Base-by-base conservation (phyloP, 1,140 invertebrate genomes). In the Trichoplusia ni region DNA sequence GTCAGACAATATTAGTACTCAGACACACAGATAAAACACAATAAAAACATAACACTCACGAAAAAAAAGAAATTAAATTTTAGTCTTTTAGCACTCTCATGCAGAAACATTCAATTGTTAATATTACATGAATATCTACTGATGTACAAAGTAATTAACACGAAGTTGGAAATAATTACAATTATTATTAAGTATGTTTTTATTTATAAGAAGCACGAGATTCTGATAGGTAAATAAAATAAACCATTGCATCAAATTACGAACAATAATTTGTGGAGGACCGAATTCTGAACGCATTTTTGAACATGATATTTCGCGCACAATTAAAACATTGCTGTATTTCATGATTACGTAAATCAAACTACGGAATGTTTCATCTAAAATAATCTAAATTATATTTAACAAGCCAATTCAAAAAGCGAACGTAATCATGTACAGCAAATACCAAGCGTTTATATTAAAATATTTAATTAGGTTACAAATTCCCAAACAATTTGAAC, bases 11-110 rank as follows among this genome's bases (percentile, higher is more conserved):
- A 58, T 58, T 58, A 58, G 54, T 58, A 44, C 8, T 42, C 37
- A 29, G 29, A 29, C 37, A 58, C 37, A 58, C 8, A 58, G 8
- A 58, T 19, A 42, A 29, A 47, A 58, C 27, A 40, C 53, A 58
- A 27, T 18, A 29, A 42, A 42, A 46, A 60, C 40, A 46, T 46
- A 46, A 46, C 40, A 47, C 56, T 60, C 40, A 60, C 40, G 56
- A 19, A 25, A 27, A 58, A 58, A 40, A 5, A 49, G 11, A 31
- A 21, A 62, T 33, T 53, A 59, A 69, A 33, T 38, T 42, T 42
- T 42, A 69, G 14, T 71, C 67, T 56, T 72, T 72, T 68, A 78
- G 68, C 71, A 76, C 71, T 72, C 58, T 66, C 75, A 78, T 76
- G 73, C 75, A 75, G 44, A 77, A 72, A 73, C 60, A 61, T 64